A percentile compares a stretch with the other conserved stretches of the same genome.
phyloP scores from a whole-genome alignment of 2,888 invertebrate genomes.

The Calliphora vomitoria region DNA sequence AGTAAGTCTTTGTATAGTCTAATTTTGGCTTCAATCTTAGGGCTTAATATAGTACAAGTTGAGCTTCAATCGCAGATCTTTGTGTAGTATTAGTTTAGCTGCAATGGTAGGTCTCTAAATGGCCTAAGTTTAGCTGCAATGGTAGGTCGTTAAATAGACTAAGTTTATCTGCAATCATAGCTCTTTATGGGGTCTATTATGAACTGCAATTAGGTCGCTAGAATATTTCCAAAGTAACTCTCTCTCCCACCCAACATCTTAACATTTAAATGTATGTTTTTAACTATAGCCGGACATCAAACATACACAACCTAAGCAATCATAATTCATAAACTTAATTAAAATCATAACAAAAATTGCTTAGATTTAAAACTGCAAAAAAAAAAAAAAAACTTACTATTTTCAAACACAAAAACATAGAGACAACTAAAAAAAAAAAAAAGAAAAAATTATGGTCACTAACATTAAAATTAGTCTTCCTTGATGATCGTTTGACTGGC shows the following conservation, averaged over 20 bases:
- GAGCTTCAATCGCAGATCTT: background rate
- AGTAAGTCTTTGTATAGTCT: no score
- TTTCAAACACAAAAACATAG: background rate
- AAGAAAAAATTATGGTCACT: conserved; percentile 34
- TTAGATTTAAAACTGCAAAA: conserved; percentile 72
- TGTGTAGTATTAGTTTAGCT: no score
- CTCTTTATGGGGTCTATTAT: no score
- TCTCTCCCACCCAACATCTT: conserved; percentile 13
- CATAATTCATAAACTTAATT: conserved; percentile 81
- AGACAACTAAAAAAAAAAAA: conserved; percentile 21
- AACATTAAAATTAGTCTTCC: conserved; percentile 57
- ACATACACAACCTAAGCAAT: conserved; percentile 63
- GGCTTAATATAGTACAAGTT: background rate
- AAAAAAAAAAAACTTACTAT: conserved; percentile 15
- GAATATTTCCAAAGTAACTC: background rate
- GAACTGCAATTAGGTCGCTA: no score
- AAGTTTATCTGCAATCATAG: no score
- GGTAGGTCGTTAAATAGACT: background rate
- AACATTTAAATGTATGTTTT: conserved; percentile 7
- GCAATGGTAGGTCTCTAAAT: background rate
- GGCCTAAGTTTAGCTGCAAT: background rate
- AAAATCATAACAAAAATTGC: conserved; percentile 81
- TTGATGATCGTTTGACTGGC: conserved; percentile 60
- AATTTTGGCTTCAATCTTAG: no score
- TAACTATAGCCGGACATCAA: conserved; percentile 41